phyloP scores from a whole-genome alignment of 1,140 invertebrate genomes.

The Leptopilina clavipes region DNA sequence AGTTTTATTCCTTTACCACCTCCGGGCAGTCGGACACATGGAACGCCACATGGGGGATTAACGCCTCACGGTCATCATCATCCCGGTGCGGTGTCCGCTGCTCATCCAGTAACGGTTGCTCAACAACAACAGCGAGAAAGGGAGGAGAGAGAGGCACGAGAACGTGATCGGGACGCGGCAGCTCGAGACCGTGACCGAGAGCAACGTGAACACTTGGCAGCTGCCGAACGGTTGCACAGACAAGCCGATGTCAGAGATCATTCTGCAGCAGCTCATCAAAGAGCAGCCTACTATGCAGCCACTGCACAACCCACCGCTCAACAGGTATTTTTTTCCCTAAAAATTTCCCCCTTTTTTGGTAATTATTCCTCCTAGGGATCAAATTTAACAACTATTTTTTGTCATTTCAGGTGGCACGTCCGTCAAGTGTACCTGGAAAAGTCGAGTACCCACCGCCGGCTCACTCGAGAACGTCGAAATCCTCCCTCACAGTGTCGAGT shows the following conservation, averaged over 20 bases:
- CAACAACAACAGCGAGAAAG: slow-evolving; percentile 64
- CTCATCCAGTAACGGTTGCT: slow-evolving; percentile 63
- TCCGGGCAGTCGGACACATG: slow-evolving; percentile 62
- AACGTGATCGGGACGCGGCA: slow-evolving; percentile 69
- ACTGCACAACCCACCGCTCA: slow-evolving; percentile 64
- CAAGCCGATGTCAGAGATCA: slow-evolving; percentile 67
- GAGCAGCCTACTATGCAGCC: slow-evolving; percentile 66
- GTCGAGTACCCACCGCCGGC: slow-evolving; percentile 78
- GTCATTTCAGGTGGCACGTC: slow-evolving; percentile 65
- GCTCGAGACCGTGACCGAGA: slow-evolving; percentile 58
- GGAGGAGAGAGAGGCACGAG: slow-evolving; percentile 67
- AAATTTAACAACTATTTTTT: not conserved
- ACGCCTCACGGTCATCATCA: slow-evolving; percentile 63
- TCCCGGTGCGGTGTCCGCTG: slow-evolving; percentile 57
- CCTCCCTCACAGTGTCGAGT: slow-evolving; percentile 64
- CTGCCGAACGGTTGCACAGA: slow-evolving; percentile 64
- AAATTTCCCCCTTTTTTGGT: not conserved
- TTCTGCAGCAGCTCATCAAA: slow-evolving; percentile 59
- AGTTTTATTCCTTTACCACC: slow-evolving; percentile 68
- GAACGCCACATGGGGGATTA: slow-evolving; percentile 58
- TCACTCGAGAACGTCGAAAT: slow-evolving; percentile 75
- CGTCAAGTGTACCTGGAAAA: slow-evolving; percentile 75
- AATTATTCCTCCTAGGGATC: not conserved
- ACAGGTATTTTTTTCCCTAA: slow-evolving; percentile 60
- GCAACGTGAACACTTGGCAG: slow-evolving; percentile 60